phyloP scores from a whole-genome alignment of 2,797 vertebrate genomes.

The Darevskia nairensis region DNA sequence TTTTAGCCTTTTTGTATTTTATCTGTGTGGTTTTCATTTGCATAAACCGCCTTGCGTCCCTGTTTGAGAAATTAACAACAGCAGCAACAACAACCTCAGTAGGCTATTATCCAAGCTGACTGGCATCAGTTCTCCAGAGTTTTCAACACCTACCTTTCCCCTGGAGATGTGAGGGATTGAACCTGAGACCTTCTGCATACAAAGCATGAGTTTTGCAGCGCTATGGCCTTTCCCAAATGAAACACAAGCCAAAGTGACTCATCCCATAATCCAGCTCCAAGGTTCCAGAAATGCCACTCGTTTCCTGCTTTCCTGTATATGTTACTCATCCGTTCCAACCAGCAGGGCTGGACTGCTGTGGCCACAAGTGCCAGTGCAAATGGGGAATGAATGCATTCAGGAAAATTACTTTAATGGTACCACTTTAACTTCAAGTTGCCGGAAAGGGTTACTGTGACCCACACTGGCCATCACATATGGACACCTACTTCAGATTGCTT shows the following conservation, averaged over 20 bases:
- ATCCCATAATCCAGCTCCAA: background rate
- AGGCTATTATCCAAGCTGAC: no score
- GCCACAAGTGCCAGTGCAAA: background rate
- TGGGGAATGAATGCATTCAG: background rate
- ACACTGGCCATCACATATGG: slow-evolving; percentile 10
- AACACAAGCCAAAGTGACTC: background rate
- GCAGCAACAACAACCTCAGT: no score
- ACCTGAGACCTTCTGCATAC: background rate
- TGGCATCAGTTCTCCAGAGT: no score
- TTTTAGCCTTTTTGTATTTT: no score
- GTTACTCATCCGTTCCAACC: background rate
- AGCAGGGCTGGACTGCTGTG: background rate
- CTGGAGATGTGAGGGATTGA: no score
- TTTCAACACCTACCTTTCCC: no score
- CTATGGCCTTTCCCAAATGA: no score
- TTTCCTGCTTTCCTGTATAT: background rate
- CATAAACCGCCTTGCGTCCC: no score
- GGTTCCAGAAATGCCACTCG: background rate
- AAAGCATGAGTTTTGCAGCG: no score
- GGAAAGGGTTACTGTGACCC: background rate
- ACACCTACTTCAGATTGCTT: slow-evolving; percentile 26
- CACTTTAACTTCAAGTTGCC: background rate
- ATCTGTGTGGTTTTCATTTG: no score
- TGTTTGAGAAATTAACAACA: no score
- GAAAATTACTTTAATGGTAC: background rate